Percentiles rank a stretch among this genome's conserved stretches.
phyloP scores from a whole-genome alignment of 2,888 invertebrate species.

The Thymelicus acteon region DNA sequence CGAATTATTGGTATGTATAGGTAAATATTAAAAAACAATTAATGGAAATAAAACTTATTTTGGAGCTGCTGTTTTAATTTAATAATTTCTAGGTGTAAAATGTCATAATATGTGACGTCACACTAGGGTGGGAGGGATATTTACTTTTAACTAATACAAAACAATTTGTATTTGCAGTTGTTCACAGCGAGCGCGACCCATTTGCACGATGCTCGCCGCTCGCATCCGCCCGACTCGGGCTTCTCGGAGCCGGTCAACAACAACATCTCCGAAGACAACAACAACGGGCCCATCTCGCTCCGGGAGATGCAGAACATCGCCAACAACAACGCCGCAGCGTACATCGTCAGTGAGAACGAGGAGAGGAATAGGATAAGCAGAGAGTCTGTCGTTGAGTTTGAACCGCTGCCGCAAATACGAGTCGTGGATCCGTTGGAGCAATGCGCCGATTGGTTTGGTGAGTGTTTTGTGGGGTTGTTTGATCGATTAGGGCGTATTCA shows the following conservation, averaged over 20 bases:
- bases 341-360: constrained; percentile 81
- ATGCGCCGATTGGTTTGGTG: constrained; percentile 79
- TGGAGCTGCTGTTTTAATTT: too few species aligned
- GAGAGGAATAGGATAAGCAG: constrained; percentile 73
- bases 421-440: constrained; percentile 71
- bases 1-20: too few species aligned
- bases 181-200: constrained; percentile 75
- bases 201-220: constrained; percentile 70
- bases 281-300: constrained; percentile 83
- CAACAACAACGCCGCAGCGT: constrained; percentile 82
- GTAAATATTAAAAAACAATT: too few species aligned
- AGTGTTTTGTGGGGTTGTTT: constrained; percentile 44
- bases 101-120: too few species aligned
- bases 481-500: too few species aligned
- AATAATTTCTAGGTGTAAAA: too few species aligned
- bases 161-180: constrained; percentile 54
- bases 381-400: constrained; percentile 77
- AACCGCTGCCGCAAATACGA: constrained; percentile 71
- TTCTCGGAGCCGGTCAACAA: constrained; percentile 77
- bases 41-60: too few species aligned
- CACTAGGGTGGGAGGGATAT: too few species aligned
- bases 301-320: constrained; percentile 85
- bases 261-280: constrained; percentile 81
- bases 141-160: not conserved
- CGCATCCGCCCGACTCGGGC: constrained; percentile 73